Percentiles rank a stretch among this genome's conserved stretches.
phyloP scores from a whole-genome alignment of 1,140 invertebrate genomes.

The Drosophila malerkotliana region DNA sequence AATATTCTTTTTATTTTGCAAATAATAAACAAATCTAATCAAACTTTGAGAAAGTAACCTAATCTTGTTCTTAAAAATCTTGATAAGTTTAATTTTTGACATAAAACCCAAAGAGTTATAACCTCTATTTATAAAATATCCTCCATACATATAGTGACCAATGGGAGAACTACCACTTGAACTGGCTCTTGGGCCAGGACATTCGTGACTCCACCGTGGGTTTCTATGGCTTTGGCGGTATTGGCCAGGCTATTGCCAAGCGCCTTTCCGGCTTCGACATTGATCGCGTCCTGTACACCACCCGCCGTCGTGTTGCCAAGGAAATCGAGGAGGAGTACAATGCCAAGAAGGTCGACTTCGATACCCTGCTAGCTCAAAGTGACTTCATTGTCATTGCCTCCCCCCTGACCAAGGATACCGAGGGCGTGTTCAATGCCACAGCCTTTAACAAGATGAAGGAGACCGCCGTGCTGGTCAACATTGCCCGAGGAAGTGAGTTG shows the following conservation, averaged over 20 bases:
- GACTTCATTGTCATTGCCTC: slow-evolving; percentile 92
- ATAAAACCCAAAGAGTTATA: too few relatives aligned
- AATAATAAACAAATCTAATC: background rate
- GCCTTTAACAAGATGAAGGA: slow-evolving; percentile 94
- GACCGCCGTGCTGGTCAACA: slow-evolving; percentile 92
- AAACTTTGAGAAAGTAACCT: too few relatives aligned
- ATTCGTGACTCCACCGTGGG: slow-evolving; percentile 92
- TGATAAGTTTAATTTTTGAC: too few relatives aligned
- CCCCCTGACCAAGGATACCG: slow-evolving; percentile 90
- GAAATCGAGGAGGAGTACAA: slow-evolving; percentile 88
- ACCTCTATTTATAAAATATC: slow-evolving; percentile 53
- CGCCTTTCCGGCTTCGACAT: slow-evolving; percentile 90
- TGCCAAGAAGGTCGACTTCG: slow-evolving; percentile 89
- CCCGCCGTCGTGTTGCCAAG: slow-evolving; percentile 86
- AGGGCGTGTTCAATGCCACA: slow-evolving; percentile 89
- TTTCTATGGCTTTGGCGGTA: slow-evolving; percentile 94
- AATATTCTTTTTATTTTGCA: background rate
- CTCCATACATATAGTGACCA: slow-evolving; percentile 85
- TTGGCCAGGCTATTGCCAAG: slow-evolving; percentile 90
- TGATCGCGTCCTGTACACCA: slow-evolving; percentile 89
- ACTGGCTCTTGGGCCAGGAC: slow-evolving; percentile 94
- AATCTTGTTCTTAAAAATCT: background rate
- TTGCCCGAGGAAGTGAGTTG: slow-evolving; percentile 89
- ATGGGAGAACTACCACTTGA: slow-evolving; percentile 93
- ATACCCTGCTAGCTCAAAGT: slow-evolving; percentile 88